phyloP scores from a whole-genome alignment of 2,797 vertebrate genomes.

The Pagetopsis macropterus region DNA sequence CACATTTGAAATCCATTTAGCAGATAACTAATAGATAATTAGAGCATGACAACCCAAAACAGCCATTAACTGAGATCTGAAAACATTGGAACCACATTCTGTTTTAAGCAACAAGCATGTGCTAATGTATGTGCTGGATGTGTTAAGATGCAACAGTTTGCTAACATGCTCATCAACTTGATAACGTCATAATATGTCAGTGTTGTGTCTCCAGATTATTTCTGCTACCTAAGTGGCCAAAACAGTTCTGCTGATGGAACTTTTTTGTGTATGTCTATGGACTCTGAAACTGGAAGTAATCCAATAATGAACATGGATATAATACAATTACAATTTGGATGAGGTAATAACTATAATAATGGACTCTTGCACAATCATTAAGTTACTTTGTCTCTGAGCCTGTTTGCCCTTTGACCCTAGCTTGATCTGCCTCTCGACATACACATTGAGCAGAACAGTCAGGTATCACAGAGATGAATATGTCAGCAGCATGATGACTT shows the following conservation, averaged over 20 bases:
- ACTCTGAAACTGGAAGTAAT: neutral
- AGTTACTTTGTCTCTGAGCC: constrained; percentile 2
- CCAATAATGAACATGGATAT: neutral
- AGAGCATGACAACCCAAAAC: too few relatives aligned
- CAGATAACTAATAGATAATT: too few relatives aligned
- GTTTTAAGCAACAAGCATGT: neutral
- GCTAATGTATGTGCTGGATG: neutral
- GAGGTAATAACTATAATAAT: neutral
- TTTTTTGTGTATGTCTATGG: neutral
- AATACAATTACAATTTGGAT: neutral
- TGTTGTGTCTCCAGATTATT: neutral
- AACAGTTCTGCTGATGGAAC: neutral
- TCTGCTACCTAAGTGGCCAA: neutral
- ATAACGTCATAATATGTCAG: neutral
- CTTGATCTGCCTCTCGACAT: constrained; percentile 14
- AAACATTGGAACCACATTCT: too few relatives aligned
- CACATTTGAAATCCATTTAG: too few relatives aligned
- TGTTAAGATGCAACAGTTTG: neutral
- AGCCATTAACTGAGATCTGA: too few relatives aligned
- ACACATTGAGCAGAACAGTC: constrained; percentile 11
- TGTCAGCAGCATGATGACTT: constrained; percentile 7
- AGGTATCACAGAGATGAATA: constrained; percentile 21
- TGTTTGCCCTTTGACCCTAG: neutral
- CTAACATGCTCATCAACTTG: neutral
- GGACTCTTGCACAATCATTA: constrained; percentile 2